Evolutionary conservation across 2,797 vertebrate species (phyloP).

Genomic region (Kryptopterus vitreolus): DNA sequence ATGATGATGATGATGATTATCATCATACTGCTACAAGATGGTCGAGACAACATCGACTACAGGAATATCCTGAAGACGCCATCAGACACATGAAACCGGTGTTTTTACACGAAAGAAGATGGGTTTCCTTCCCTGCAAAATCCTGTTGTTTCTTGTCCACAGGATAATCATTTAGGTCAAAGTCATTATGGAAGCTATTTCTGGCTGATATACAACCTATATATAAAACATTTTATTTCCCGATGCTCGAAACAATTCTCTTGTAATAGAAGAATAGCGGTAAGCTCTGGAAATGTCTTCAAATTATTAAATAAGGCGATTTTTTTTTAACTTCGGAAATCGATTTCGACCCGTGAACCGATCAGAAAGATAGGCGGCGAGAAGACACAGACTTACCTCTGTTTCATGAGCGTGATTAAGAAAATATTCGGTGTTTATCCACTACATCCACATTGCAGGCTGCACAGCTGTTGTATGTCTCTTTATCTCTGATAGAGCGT

Average conservation of each 20-base stretch:
- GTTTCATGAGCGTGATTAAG: not conserved
- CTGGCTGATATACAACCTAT: not conserved
- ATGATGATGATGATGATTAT: too few relatives aligned
- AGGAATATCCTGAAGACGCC: not conserved
- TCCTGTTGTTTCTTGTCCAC: not conserved
- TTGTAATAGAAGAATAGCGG: not conserved
- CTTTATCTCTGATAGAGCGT: not conserved
- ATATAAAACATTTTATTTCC: not conserved
- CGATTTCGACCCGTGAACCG: not conserved
- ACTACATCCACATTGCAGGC: not conserved
- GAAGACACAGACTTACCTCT: not conserved
- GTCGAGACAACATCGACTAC: not conserved
- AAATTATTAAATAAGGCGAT: not conserved
- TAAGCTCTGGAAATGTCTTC: not conserved
- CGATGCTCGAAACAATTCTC: not conserved
- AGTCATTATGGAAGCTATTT: not conserved
- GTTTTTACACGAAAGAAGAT: too few relatives aligned
- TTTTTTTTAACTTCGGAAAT: constrained; percentile 1
- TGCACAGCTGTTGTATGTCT: not conserved
- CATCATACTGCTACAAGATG: not conserved
- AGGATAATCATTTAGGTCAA: not conserved
- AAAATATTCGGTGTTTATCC: not conserved
- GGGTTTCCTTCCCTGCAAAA: not conserved
- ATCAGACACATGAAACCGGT: not conserved
- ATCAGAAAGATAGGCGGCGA: not conserved